These are phyloP conservation scores for Pentalonia nigronervosa DNA, from an alignment of 1,140 invertebrate species.

Conservation along the genomic window DNA sequence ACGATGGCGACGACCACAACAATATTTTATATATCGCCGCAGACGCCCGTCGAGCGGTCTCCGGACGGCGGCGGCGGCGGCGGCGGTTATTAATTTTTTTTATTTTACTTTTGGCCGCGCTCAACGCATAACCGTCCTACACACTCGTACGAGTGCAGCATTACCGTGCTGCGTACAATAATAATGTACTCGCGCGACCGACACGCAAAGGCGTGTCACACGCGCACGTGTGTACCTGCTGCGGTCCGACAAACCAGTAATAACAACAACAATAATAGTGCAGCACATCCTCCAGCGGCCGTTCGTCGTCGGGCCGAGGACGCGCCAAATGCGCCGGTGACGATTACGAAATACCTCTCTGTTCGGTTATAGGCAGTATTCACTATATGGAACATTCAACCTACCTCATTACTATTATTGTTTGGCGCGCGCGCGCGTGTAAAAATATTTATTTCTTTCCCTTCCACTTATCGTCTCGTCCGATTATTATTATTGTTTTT, in stretches of 20 bases:
- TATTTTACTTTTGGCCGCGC: neutral
- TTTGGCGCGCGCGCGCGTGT: neutral
- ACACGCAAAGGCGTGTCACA: neutral
- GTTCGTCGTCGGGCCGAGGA: neutral
- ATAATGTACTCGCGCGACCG: neutral
- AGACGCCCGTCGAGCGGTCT: neutral
- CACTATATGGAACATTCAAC: too few relatives aligned
- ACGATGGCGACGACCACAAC: neutral
- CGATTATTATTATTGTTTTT: neutral
- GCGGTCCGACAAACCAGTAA: neutral
- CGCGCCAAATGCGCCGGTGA: neutral
- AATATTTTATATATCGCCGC: too few relatives aligned
- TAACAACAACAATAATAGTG: neutral
- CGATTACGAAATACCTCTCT: constrained; percentile 15
- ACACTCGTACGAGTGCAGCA: neutral
- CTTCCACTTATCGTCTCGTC: neutral
- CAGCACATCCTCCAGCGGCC: neutral
- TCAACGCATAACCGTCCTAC: neutral
- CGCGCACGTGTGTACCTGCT: neutral
- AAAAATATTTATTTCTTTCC: neutral
- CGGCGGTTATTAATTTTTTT: neutral
- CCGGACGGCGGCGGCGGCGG: neutral
- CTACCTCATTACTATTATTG: neutral
- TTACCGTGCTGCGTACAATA: neutral
- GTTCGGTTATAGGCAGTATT: too few relatives aligned